Evolutionary conservation across 2,113 vertebrate species (phyloP).

Genomic region (Turnix velox): DNA sequence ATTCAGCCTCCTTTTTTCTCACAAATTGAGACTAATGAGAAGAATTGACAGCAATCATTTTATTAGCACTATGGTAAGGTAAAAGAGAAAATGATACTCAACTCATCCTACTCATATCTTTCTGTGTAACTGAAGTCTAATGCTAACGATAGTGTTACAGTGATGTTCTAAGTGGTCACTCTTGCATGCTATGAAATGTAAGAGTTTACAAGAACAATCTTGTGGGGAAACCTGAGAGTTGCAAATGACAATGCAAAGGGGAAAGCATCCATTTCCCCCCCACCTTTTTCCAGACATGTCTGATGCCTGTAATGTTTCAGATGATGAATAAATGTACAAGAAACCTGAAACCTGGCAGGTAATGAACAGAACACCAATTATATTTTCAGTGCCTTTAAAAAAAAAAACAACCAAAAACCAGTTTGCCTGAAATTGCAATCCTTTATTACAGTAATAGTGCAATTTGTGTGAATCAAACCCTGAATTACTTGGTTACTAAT

Average conservation of each 20-base stretch:
- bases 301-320: slow-evolving; percentile 57
- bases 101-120: slow-evolving; percentile 29
- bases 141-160: background rate
- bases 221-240: slow-evolving; percentile 64
- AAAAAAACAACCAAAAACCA: background rate
- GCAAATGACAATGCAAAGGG: slow-evolving; percentile 64
- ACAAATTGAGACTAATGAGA: background rate
- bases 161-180: slow-evolving; percentile 55
- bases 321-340: slow-evolving; percentile 57
- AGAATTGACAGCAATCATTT: slow-evolving; percentile 27
- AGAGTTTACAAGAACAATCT: slow-evolving; percentile 58
- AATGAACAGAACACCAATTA: slow-evolving; percentile 63
- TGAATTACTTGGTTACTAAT: slow-evolving; percentile 69
- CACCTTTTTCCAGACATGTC: slow-evolving; percentile 53
- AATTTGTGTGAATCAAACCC: slow-evolving; percentile 66
- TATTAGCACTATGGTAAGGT: slow-evolving; percentile 17
- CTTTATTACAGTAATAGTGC: slow-evolving; percentile 58
- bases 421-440: slow-evolving; percentile 54
- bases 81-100: slow-evolving; percentile 52
- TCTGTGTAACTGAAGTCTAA: slow-evolving; percentile 27
- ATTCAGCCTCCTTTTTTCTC: background rate
- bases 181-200: slow-evolving; percentile 39
- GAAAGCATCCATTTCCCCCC: slow-evolving; percentile 9
- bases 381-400: slow-evolving; percentile 33
- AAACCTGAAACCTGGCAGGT: slow-evolving; percentile 51